Evolutionary conservation across 2,113 vertebrate genomes (phyloP).

Genomic region (Xyliphius kryptos): DNA sequence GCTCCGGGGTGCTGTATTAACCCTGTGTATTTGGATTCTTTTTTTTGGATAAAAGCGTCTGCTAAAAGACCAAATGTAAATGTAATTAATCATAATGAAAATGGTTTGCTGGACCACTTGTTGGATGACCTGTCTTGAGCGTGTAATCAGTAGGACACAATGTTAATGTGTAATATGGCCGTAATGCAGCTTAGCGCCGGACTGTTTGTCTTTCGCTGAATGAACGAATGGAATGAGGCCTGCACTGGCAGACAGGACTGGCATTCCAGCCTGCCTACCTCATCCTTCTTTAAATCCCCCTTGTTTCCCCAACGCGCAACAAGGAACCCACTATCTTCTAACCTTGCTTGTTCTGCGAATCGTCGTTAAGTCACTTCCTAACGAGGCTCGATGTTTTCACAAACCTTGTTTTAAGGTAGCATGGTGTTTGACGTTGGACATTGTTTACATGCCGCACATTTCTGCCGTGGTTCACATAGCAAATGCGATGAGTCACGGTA

Average conservation of each 20-base stretch:
- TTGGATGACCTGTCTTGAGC: too few relatives aligned
- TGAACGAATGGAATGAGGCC: slow-evolving; percentile 22
- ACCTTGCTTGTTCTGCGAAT: neutral
- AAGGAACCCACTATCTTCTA: neutral
- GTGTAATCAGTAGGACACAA: neutral
- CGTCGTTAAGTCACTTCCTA: neutral
- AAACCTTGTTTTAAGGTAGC: neutral
- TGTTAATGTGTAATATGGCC: neutral
- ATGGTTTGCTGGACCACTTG: too few relatives aligned
- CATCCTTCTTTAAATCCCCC: slow-evolving; percentile 25
- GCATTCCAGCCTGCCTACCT: slow-evolving; percentile 24
- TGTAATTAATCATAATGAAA: too few relatives aligned
- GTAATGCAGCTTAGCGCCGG: neutral
- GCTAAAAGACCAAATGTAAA: too few relatives aligned
- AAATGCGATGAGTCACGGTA: neutral
- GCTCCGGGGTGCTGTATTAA: too few relatives aligned
- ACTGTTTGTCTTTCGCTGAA: slow-evolving; percentile 10
- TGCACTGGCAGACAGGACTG: slow-evolving; percentile 8
- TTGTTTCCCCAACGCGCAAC: slow-evolving; percentile 21
- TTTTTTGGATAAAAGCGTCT: too few relatives aligned
- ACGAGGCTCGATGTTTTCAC: neutral
- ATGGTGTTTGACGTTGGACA: neutral
- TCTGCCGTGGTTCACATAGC: slow-evolving; percentile 6
- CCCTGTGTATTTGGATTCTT: too few relatives aligned
- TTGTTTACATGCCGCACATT: slow-evolving; percentile 25